A percentile compares a stretch with the other conserved stretches of the same genome.
Conservation (phyloP, 2,113 vertebrate species). For the Larimichthys polyactis region DNA sequence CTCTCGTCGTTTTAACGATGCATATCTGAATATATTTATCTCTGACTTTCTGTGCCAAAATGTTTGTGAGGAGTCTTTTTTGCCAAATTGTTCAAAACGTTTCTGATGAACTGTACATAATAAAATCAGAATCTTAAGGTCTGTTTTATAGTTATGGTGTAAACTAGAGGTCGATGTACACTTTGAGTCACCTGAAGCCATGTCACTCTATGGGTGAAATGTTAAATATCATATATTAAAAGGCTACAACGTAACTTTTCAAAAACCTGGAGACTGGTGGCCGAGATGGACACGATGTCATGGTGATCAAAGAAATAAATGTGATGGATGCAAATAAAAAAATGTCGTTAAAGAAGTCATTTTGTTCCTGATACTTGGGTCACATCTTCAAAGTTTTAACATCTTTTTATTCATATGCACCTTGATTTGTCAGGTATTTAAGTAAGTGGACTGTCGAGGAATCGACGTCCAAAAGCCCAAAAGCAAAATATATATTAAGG, state of each 20-base stretch:
- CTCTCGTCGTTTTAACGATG: constrained; percentile 54
- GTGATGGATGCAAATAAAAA: constrained; percentile 6
- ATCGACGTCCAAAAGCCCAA: neutral
- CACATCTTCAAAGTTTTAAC: neutral
- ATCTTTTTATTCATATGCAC: neutral
- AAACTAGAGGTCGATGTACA: neutral
- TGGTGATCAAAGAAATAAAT: neutral
- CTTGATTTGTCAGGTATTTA: neutral
- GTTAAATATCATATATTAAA: neutral
- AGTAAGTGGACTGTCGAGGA: neutral
- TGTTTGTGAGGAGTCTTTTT: constrained; percentile 66
- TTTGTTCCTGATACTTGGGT: neutral
- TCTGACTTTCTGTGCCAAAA: constrained; percentile 67
- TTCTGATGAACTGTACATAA: constrained; percentile 69
- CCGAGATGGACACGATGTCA: neutral
- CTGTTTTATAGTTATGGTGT: constrained; percentile 1
- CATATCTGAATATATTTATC: constrained; percentile 57
- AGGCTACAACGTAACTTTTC: neutral
- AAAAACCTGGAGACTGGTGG: neutral
- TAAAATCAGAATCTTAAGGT: constrained; percentile 58
- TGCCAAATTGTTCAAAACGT: constrained; percentile 52
- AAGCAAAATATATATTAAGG: neutral
- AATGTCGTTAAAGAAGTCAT: neutral
- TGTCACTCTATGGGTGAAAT: neutral
- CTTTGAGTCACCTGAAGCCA: neutral